Base-by-base conservation (phyloP, 2,113 vertebrate species). In the Trochalopteron elliotii region DNA sequence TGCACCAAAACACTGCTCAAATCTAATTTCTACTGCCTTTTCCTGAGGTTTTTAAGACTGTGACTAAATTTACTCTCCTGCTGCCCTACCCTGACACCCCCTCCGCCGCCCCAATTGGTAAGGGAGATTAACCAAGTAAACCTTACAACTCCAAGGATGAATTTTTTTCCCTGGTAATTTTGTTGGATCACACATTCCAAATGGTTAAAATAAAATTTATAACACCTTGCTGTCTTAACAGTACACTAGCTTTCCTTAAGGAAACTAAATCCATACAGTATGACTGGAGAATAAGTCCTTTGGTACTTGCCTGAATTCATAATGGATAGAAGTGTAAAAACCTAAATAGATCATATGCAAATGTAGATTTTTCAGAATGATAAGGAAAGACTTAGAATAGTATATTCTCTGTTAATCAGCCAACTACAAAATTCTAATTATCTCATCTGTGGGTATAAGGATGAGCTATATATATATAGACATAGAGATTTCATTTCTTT, bases 191-290 rank as follows among this genome's bases (percentile, higher is more conserved):
- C 94, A 90, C 42, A 76, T 97, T 97, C 39, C 11, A 94, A 94
- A 89, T 30, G 45, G 63, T 94, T 96, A 95, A 97, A 97, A 95
- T 74, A 94, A 97, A 98, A 97, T 97, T 97, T 97, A 97, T 12
- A 74, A 35, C 82, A 95, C 61, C 33, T 52, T 91, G 28, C 55
- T 82, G 69, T 85, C 89, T 97, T 91, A 86, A 88, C 52, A 94
- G 64, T 91, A 97, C 96, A 95, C 3, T 65, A 94, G 21, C 45
- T 92, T 93, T 75, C 52, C 90, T 94, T 98, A 95, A 97, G 96
- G 82, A 97, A 97, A 97, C 96, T 96, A 97, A 97, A 97, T 35
- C 68, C 44, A 56, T 65, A 56, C 31, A 81, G 12, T 89, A 89
- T 90, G 64, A 95, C 67, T 80, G 49, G 60, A 95, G 56, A 93